Evolutionary conservation across 2,113 vertebrate species (phyloP).

Genomic region (Amia ocellicauda): DNA sequence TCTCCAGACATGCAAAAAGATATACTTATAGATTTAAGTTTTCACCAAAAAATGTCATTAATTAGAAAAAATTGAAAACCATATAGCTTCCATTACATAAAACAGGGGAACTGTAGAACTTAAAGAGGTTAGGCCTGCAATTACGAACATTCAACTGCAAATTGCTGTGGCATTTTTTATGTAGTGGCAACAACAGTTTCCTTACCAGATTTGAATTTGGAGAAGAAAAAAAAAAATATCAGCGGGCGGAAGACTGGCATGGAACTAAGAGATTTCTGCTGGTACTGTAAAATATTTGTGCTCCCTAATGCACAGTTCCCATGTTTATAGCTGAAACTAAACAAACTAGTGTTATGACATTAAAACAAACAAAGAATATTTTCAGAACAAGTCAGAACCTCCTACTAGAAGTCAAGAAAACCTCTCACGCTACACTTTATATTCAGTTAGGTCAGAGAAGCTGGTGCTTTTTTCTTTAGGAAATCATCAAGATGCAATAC

Average conservation of each 20-base stretch:
- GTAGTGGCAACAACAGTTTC: not conserved
- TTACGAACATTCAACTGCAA: not conserved
- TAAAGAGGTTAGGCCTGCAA: too few species aligned
- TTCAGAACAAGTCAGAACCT: conserved; percentile 41
- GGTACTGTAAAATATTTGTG: not conserved
- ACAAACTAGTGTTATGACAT: conserved; percentile 15
- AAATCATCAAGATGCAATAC: too few species aligned
- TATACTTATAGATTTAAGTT: too few species aligned
- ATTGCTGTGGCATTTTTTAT: conserved; percentile 1
- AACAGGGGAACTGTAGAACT: too few species aligned
- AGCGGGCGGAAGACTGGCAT: not conserved
- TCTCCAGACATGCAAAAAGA: too few species aligned
- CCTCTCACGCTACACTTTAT: too few species aligned
- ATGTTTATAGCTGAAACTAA: conserved; percentile 17
- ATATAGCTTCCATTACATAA: too few species aligned
- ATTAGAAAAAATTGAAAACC: too few species aligned
- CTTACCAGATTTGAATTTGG: conserved; percentile 3
- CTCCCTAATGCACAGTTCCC: not conserved
- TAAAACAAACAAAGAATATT: conserved; percentile 25
- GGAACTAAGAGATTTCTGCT: not conserved
- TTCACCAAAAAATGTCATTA: too few species aligned
- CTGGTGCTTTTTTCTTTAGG: too few species aligned
- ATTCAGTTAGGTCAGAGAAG: too few species aligned
- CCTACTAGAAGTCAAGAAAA: too few species aligned
- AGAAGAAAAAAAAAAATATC: not conserved